These are phyloP conservation scores for Athrips mouffetella DNA, from an alignment of 2,888 invertebrate species.

Conservation along the genomic window DNA sequence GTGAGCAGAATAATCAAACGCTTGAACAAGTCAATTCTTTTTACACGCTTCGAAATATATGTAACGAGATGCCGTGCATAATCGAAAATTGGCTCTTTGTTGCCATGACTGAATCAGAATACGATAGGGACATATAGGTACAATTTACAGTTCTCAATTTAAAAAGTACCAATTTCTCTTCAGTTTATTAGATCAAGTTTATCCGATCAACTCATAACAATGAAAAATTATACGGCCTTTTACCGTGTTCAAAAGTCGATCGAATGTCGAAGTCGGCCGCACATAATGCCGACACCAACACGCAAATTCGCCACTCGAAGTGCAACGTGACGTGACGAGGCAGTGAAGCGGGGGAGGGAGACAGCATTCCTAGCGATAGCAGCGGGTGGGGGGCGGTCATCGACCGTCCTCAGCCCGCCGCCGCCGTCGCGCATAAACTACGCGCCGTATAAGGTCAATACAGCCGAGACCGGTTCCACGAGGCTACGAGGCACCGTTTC, in stretches of 20 bases:
- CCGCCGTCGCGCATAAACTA: conserved; percentile 69
- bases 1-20: conserved; percentile 23
- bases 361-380: conserved; percentile 62
- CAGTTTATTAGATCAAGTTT: conserved; percentile 16
- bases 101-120: conserved; percentile 9
- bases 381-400: conserved; percentile 60
- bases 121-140: not conserved
- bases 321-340: conserved; percentile 66
- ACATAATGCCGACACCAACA: conserved; percentile 37
- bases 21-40: conserved; percentile 12
- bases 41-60: conserved; percentile 12
- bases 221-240: conserved; percentile 30
- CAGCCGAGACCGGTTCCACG: conserved; percentile 30
- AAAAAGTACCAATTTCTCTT: not conserved
- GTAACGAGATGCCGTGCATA: conserved; percentile 7
- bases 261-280: conserved; percentile 35
- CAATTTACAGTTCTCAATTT: conserved; percentile 1
- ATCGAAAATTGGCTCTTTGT: conserved; percentile 5
- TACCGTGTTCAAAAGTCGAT: conserved; percentile 40
- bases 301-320: conserved; percentile 70
- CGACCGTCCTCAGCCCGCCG: conserved; percentile 74
- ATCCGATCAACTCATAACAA: conserved; percentile 12
- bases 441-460: conserved; percentile 75
- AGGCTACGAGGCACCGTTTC: conserved; percentile 41
- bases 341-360: conserved; percentile 36